These are phyloP conservation scores for Colinus virginianus DNA, from an alignment of 2,113 vertebrate species.

Conservation along the genomic window DNA sequence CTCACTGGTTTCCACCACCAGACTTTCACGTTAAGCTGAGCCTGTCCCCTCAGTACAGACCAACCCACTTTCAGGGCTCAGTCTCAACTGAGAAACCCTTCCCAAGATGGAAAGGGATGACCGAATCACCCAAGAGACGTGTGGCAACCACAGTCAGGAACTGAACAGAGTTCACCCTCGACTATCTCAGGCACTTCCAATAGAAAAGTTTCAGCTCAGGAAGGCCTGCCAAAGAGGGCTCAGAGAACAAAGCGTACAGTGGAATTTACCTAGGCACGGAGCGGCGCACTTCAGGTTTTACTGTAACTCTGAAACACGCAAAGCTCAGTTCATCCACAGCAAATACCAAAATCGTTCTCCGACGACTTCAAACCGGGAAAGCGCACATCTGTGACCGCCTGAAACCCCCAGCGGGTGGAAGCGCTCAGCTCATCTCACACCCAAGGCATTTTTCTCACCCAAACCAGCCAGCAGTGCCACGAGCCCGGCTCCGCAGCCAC, in stretches of 20 bases:
- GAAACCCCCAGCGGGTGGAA: background rate
- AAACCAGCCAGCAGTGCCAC: background rate
- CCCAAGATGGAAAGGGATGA: background rate
- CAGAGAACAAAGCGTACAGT: background rate
- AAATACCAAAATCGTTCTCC: background rate
- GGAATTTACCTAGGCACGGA: background rate
- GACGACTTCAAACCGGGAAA: background rate
- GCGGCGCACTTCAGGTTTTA: background rate
- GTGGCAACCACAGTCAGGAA: background rate
- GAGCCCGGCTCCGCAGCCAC: background rate
- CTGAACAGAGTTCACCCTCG: background rate
- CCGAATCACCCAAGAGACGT: background rate
- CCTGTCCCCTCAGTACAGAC: background rate
- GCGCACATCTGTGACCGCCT: background rate
- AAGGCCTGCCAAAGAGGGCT: background rate
- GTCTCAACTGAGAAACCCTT: background rate
- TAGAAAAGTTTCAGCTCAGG: background rate
- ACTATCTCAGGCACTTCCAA: background rate
- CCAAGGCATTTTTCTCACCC: background rate
- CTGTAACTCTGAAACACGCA: background rate
- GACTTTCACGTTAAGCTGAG: background rate
- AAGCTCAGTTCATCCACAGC: background rate
- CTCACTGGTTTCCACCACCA: background rate
- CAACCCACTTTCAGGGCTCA: background rate
- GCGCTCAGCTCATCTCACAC: background rate